These are phyloP conservation scores for Paraplagusia blochii DNA, from an alignment of 2,113 vertebrate species.

Conservation along the genomic window DNA sequence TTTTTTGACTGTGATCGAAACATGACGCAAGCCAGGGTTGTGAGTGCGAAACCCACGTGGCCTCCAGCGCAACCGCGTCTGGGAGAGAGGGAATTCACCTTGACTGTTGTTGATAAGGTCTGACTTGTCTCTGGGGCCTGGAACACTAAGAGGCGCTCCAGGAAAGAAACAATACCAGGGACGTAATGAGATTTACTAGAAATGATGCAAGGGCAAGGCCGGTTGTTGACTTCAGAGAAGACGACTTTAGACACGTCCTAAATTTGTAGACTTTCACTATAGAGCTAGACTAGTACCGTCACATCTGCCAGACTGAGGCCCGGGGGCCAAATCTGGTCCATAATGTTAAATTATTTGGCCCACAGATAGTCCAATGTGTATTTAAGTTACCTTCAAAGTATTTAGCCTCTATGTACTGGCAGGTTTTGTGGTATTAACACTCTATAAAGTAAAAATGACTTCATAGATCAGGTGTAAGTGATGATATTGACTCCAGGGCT, in stretches of 20 bases:
- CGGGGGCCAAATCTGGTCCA: no score
- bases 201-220: conserved; percentile 14
- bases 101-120: conserved; percentile 59
- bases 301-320: no score
- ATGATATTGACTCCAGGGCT: no score
- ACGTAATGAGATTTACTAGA: conserved; percentile 23
- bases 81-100: conserved; percentile 58
- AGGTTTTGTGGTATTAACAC: no score
- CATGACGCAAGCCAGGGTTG: conserved; percentile 72
- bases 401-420: no score
- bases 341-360: no score
- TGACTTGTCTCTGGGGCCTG: conserved; percentile 46
- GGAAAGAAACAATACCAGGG: conserved; percentile 2
- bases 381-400: no score
- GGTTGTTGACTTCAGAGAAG: conserved; percentile 26
- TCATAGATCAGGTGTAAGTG: no score
- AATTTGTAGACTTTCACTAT: no score
- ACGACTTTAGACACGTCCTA: not conserved
- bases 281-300: no score
- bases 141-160: conserved; percentile 11
- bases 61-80: conserved; percentile 50
- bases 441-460: no score
- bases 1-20: conserved; percentile 71
- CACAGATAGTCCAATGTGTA: no score
- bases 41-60: conserved; percentile 67